A percentile compares a stretch with the other conserved stretches of the same genome.
These are phyloP conservation scores for Plectrocnemia conspersa DNA, from an alignment of 1,140 invertebrate species.

Conservation along the genomic window DNA sequence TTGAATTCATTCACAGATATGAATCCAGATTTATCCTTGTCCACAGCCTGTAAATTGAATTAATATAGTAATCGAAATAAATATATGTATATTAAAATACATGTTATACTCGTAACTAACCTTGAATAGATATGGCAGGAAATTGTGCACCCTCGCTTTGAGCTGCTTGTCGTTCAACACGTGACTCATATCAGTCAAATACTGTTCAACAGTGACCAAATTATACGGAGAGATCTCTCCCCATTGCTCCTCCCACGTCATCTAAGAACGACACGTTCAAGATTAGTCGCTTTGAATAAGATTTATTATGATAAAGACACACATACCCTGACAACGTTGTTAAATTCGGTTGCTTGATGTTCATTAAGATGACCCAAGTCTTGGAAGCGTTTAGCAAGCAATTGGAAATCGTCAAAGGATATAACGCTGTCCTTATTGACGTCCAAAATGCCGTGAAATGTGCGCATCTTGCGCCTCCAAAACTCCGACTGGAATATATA, in stretches of 20 bases:
- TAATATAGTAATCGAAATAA: not conserved
- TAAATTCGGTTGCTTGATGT: conserved; percentile 61
- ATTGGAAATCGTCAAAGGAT: conserved; percentile 72
- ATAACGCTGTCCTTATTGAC: conserved; percentile 82
- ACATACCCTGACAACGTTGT: conserved; percentile 59
- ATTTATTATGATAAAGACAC: conserved; percentile 26
- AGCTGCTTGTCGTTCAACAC: conserved; percentile 69
- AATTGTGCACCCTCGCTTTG: conserved; percentile 66
- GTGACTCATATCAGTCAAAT: conserved; percentile 74
- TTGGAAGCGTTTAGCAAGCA: conserved; percentile 67
- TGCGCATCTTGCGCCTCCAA: conserved; percentile 85
- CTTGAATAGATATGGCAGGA: conserved; percentile 75
- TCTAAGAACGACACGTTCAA: conserved; percentile 46
- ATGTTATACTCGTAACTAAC: conserved; percentile 44
- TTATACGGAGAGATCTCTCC: conserved; percentile 77
- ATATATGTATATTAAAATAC: conserved; percentile 15
- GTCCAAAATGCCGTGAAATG: conserved; percentile 72
- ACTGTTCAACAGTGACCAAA: conserved; percentile 72
- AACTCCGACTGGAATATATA: conserved; percentile 68
- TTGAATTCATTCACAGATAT: conserved; percentile 78
- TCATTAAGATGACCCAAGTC: conserved; percentile 65
- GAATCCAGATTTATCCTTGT: conserved; percentile 70
- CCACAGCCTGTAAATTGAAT: conserved; percentile 61
- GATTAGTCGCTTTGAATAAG: not conserved
- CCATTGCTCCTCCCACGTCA: conserved; percentile 77